Conservation (phyloP, 2,888 invertebrate species). For the Cybosia mesomella region DNA sequence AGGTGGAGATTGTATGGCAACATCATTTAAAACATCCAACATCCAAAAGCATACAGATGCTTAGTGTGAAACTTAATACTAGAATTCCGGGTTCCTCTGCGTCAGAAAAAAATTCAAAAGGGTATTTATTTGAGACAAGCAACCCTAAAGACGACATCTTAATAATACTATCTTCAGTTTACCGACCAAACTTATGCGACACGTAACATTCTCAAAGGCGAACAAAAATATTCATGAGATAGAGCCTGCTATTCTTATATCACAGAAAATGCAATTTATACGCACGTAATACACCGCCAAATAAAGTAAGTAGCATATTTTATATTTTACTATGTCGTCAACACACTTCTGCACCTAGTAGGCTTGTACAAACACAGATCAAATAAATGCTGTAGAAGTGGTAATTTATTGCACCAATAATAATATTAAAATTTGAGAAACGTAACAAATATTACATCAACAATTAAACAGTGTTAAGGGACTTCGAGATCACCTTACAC, state of each 20-base stretch:
- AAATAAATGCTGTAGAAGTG: not conserved
- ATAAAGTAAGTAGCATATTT: constrained; percentile 42
- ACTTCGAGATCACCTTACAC: not conserved
- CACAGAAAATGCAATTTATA: constrained; percentile 42
- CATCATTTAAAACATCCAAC: too few relatives aligned
- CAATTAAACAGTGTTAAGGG: not conserved
- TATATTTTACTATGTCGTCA: constrained; percentile 31
- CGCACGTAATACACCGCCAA: constrained; percentile 29
- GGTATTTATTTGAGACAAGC: not conserved
- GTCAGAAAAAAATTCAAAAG: too few relatives aligned
- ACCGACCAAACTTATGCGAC: not conserved
- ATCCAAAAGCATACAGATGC: too few relatives aligned
- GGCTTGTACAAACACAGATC: constrained; percentile 14
- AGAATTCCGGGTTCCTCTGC: too few relatives aligned
- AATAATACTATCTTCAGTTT: constrained; percentile 10
- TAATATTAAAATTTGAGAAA: too few relatives aligned
- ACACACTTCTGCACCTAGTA: constrained; percentile 22
- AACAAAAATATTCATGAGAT: constrained; percentile 20
- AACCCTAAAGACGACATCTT: not conserved
- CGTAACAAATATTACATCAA: too few relatives aligned
- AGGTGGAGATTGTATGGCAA: too few relatives aligned
- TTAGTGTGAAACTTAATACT: too few relatives aligned
- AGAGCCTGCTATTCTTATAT: constrained; percentile 35
- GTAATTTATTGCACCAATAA: not conserved
- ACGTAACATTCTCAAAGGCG: constrained; percentile 12